Base-by-base conservation (phyloP, 1,140 invertebrate genomes). In the Schlechtendalia chinensis region DNA sequence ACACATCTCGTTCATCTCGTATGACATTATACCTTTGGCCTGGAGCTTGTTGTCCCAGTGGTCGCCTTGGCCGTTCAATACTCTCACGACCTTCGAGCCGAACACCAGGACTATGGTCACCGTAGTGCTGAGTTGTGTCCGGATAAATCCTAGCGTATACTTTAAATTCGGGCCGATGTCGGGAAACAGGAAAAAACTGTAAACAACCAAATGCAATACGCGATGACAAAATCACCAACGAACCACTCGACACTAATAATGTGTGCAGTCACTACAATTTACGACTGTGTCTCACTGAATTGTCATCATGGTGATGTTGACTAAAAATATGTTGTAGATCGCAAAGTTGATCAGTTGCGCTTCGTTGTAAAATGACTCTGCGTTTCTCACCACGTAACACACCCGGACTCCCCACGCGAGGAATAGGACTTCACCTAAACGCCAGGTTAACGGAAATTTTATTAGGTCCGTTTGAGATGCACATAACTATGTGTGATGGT, bases 301-400 rank as follows among this genome's bases (percentile, higher is more conserved):
- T 6, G 93, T 91, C 69, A 96, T 91, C 92, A 96, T 95, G 39
- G 94, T 89, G 56, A 92, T 94, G 85, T 97, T 97, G 82, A 96
- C 93, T 67, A 94, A 89, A 77, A 95, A 93, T 83, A 96, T 97
- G 86, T 96, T 97, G 87, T 97, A 97, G 80, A 96, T 96, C 11
- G 95, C 93, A 86, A 94, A 96, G 58, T 93, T 95, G 83, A 97
- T 97, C 81, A 95, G 89, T 84, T 93, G 89, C 8, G 95, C 95
- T 87, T 97, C 96, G 86, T 96, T 96, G 87, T 95, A 96, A 17
- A 96, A 88, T 71, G 94, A 95, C 85, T 96, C 94, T 0, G 95
- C 95, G 85, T 96, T 95, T 56, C 95, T 87, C 0, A 96, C 94
- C 81, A 94, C 93, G 85, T 95, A 94, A 85, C 95, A 97, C 10